Evolutionary conservation across 2,888 invertebrate species (phyloP).

Genomic region (Cepaea hortensis): DNA sequence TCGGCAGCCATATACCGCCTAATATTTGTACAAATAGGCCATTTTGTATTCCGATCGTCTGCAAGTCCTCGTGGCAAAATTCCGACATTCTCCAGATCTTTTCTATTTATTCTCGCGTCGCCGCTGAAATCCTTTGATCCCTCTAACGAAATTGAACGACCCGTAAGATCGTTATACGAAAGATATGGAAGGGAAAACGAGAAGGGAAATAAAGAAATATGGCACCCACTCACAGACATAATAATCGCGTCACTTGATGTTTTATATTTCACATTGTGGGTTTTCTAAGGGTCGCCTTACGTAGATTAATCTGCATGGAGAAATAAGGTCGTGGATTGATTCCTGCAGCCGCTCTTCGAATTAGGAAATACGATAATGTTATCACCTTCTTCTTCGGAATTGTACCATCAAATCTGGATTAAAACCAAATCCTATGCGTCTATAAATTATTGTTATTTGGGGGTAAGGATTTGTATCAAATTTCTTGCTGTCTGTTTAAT

Average conservation of each 20-base stretch:
- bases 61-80: background rate
- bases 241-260: background rate
- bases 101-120: background rate
- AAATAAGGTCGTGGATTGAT: background rate
- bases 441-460: no score
- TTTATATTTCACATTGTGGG: background rate
- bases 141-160: constrained; percentile 6
- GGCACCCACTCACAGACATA: background rate
- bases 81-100: background rate
- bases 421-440: background rate
- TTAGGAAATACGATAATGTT: background rate
- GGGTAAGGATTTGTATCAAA: no score
- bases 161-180: background rate
- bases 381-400: background rate
- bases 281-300: background rate
- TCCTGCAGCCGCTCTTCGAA: background rate
- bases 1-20: no score
- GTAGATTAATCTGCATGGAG: background rate
- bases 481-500: no score
- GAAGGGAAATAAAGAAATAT: background rate
- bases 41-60: background rate
- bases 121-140: background rate
- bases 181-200: background rate
- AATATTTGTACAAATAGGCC: constrained; percentile 10
- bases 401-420: background rate